Base-by-base conservation (phyloP, 2,113 vertebrate genomes). In the Gambusia affinis region DNA sequence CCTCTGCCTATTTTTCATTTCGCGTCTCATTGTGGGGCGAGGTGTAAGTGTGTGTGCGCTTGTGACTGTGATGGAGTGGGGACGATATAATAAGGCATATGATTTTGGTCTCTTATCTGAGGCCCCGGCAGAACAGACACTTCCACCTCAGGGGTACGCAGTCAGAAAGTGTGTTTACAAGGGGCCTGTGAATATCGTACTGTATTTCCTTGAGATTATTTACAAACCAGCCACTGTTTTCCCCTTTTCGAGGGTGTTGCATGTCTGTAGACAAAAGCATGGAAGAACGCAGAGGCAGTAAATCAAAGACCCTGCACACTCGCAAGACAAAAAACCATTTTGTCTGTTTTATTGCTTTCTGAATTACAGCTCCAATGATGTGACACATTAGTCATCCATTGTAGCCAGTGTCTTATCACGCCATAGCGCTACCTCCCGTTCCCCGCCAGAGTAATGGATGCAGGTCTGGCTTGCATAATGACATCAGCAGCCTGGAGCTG, bases 1-100 rank as follows among this genome's bases (percentile, higher is more conserved):
- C 85, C 89, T 76, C 81, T 4, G 70, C 72, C 86, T 89, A 86
- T 91, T 92, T 92, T 88, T 92, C 87, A 91, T 92, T 85, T 89
- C 75, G 81, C 75, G 77, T 83, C 86, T 92, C 80, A 82, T 86
- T 87, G 89, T 81, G 76, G 80, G 86, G 70, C 65, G 80, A 88
- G 60, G 82, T 87, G 73, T 82, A 79, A 79, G 77, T 78, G 77
- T 73, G 77, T 73, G 79, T 68, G 78, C n/a, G 77, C 35, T 60
- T 69, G 64, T 24, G 69, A 69, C 70, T 75, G 70, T 76, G 87
- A 83, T 62, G 70, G 75, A 86, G 64, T 44, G 70, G 80, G 60
- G 72, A 62, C 72, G n/a, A 75, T 84, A 72, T 86, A 85, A 88
- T 87, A 68, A 75, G 78, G 82, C 75, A 82, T 77, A 90, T 88